A percentile compares a stretch with the other conserved stretches of the same genome.
Conservation (phyloP, 2,113 vertebrate genomes). For the Pachypanchax playfairii region DNA sequence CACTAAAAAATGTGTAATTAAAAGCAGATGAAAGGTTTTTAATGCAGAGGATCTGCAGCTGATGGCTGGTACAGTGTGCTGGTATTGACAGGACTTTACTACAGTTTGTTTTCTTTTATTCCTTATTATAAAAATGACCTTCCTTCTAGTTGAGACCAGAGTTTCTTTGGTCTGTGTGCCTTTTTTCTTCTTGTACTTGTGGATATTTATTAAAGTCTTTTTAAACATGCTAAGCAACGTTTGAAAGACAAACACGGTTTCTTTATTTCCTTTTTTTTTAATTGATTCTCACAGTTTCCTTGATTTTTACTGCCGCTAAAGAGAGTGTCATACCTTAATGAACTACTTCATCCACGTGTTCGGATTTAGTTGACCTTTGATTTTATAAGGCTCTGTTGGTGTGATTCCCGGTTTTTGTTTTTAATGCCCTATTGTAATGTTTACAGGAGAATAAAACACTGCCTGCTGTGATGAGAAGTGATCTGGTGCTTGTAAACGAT, state of each 20-base stretch:
- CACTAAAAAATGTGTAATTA: conserved; percentile 31
- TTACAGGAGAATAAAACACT: conserved; percentile 64
- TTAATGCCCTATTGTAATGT: conserved; percentile 42
- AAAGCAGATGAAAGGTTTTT: conserved; percentile 9
- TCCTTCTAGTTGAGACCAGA: conserved; percentile 43
- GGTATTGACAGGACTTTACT: conserved; percentile 27
- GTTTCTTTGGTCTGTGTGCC: conserved; percentile 57
- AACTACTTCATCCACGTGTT: conserved; percentile 16
- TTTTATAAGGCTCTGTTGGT: conserved; percentile 1
- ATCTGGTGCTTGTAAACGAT: conserved; percentile 42
- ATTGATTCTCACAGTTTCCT: background rate
- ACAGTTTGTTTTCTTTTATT: conserved; percentile 42
- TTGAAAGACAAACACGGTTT: conserved; percentile 16
- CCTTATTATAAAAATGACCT: conserved; percentile 25
- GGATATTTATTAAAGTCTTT: conserved; percentile 63
- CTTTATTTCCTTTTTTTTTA: background rate
- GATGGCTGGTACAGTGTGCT: conserved; percentile 29
- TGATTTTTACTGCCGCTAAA: conserved; percentile 1
- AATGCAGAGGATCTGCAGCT: conserved; percentile 34
- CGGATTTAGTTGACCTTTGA: conserved; percentile 14
- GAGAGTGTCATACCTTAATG: conserved; percentile 5
- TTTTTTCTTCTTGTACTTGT: conserved; percentile 50
- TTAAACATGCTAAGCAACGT: conserved; percentile 28
- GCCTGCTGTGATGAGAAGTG: conserved; percentile 46
- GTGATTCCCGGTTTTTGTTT: conserved; percentile 20